Evolutionary conservation across 2,797 vertebrate genomes (phyloP).

Genomic region (Megaceryle alcyon): DNA sequence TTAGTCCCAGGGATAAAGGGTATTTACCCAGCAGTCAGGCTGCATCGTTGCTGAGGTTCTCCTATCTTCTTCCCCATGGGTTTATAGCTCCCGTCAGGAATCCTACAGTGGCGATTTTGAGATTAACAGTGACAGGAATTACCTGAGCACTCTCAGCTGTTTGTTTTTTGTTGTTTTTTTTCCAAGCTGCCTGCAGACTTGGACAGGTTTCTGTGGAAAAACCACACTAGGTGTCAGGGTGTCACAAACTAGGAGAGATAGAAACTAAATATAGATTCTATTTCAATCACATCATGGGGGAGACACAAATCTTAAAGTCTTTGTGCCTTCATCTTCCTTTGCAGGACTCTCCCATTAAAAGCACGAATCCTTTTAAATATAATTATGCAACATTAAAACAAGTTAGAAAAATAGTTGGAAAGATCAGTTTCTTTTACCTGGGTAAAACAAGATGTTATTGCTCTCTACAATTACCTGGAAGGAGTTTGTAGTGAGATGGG

Average conservation of each 20-base stretch:
- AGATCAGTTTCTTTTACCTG: neutral
- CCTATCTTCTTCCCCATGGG: accelerated
- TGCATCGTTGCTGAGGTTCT: neutral
- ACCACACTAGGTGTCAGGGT: neutral
- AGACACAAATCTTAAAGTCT: neutral
- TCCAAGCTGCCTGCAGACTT: neutral
- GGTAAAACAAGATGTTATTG: neutral
- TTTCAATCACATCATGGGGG: neutral
- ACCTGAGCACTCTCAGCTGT: neutral
- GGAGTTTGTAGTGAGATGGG: too few relatives aligned
- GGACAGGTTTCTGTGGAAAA: neutral
- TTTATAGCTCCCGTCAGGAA: neutral
- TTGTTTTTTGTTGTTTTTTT: too few relatives aligned
- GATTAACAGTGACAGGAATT: neutral
- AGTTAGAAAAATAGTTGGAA: neutral
- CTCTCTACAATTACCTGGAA: too few relatives aligned
- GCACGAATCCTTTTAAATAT: neutral
- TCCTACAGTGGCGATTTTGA: neutral
- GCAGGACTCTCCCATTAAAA: neutral
- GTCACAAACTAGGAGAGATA: neutral
- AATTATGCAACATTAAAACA: neutral
- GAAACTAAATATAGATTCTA: neutral
- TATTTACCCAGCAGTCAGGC: neutral
- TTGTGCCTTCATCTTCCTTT: neutral
- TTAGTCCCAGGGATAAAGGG: neutral